Conservation (phyloP, 2,113 vertebrate species). For the Lynx canadensis region DNA sequence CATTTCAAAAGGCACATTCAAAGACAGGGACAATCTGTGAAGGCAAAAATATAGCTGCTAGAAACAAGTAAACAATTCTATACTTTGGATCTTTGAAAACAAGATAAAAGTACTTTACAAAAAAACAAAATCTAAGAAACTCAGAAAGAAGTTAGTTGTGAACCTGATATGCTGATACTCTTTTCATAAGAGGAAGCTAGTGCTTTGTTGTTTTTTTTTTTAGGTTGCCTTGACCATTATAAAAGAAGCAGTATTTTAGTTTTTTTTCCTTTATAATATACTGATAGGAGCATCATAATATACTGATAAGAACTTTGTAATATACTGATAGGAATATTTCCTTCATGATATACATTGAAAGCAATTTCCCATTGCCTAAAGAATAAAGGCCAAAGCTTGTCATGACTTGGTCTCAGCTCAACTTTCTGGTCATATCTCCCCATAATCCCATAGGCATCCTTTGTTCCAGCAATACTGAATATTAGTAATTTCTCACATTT, state of each 20-base stretch:
- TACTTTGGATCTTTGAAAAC: slow-evolving; percentile 67
- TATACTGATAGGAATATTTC: background rate
- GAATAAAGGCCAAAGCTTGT: background rate
- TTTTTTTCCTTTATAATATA: too few species aligned
- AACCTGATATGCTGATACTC: slow-evolving; percentile 28
- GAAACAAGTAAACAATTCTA: slow-evolving; percentile 73
- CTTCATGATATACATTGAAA: background rate
- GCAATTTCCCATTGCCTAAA: background rate
- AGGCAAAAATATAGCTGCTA: slow-evolving; percentile 54
- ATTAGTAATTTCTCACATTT: background rate
- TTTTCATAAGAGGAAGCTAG: background rate
- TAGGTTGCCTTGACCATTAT: background rate
- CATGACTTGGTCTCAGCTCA: background rate
- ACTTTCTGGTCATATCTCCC: background rate
- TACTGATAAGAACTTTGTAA: background rate
- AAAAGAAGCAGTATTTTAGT: background rate
- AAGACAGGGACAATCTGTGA: slow-evolving; percentile 53
- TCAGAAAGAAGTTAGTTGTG: slow-evolving; percentile 56
- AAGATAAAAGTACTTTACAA: slow-evolving; percentile 67
- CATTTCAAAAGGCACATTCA: slow-evolving; percentile 58
- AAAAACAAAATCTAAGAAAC: slow-evolving; percentile 61
- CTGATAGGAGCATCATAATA: background rate
- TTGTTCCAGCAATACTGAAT: background rate
- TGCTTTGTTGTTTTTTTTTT: background rate
- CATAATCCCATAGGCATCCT: background rate